Evolutionary conservation across 2,888 invertebrate species (phyloP).

Genomic region (Drosophila sordidapex): DNA sequence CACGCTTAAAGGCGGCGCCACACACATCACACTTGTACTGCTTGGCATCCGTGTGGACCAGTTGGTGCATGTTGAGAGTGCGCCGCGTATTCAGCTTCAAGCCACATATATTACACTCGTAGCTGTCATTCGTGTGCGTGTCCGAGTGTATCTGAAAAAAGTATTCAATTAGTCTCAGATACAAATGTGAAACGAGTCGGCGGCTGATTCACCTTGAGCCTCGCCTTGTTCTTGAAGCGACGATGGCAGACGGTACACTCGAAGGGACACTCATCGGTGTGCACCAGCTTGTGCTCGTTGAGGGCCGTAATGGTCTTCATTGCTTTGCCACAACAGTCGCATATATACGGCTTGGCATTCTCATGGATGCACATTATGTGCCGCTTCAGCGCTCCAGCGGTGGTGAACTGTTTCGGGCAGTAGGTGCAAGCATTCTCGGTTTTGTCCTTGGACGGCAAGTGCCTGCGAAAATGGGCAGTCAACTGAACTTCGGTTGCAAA

Average conservation of each 20-base stretch:
- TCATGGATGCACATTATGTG: constrained; percentile 81
- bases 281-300: constrained; percentile 86
- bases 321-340: constrained; percentile 85
- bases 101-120: constrained; percentile 85
- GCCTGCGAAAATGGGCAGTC: constrained; percentile 59
- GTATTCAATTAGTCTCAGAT: background rate
- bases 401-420: constrained; percentile 73
- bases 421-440: constrained; percentile 64
- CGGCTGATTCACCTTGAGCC: constrained; percentile 73
- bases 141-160: constrained; percentile 84
- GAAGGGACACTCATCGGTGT: constrained; percentile 85
- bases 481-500: constrained; percentile 57
- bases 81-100: constrained; percentile 84
- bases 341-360: constrained; percentile 85
- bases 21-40: constrained; percentile 84
- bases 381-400: constrained; percentile 70
- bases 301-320: constrained; percentile 85
- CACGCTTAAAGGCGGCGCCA: constrained; percentile 83
- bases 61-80: constrained; percentile 85
- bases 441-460: constrained; percentile 64
- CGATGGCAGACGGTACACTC: constrained; percentile 84
- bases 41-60: constrained; percentile 83
- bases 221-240: constrained; percentile 82
- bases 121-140: constrained; percentile 84
- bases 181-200: background rate